Evolutionary conservation across 2,888 invertebrate genomes (phyloP).

Genomic region (Fabriciana adippe): DNA sequence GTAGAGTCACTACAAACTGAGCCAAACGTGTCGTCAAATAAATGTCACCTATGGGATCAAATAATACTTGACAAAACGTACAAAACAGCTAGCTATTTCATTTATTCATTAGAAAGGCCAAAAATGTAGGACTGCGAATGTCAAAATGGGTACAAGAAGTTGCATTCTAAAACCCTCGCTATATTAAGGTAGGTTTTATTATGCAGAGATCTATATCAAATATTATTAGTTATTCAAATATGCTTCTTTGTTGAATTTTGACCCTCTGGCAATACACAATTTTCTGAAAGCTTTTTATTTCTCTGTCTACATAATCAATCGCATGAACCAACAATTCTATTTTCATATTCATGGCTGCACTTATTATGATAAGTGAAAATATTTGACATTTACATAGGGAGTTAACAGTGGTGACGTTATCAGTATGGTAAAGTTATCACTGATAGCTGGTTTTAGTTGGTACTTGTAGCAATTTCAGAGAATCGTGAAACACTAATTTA

Average conservation of each 20-base stretch:
- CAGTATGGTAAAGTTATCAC: no score
- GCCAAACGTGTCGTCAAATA: no score
- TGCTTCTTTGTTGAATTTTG: conserved; percentile 34
- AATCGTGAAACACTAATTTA: no score
- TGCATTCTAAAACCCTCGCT: conserved; percentile 27
- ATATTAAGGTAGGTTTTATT: conserved; percentile 36
- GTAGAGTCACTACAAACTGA: no score
- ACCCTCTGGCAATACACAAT: conserved; percentile 10
- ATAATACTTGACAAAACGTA: conserved; percentile 32
- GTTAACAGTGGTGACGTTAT: no score
- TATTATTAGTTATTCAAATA: conserved; percentile 36
- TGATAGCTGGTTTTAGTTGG: no score
- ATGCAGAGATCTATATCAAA: conserved; percentile 40
- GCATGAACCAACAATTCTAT: neutral
- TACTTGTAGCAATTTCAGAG: no score
- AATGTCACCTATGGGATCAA: neutral
- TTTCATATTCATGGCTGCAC: neutral
- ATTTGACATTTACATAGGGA: no score
- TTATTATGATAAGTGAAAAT: neutral
- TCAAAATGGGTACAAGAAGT: conserved; percentile 31
- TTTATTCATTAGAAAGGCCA: conserved; percentile 38
- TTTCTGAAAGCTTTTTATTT: conserved; percentile 9
- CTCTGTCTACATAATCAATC: neutral
- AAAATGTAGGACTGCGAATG: conserved; percentile 30
- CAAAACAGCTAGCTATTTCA: conserved; percentile 29